phyloP scores from a whole-genome alignment of 1,140 invertebrate genomes.

The Orchestia grillus region DNA sequence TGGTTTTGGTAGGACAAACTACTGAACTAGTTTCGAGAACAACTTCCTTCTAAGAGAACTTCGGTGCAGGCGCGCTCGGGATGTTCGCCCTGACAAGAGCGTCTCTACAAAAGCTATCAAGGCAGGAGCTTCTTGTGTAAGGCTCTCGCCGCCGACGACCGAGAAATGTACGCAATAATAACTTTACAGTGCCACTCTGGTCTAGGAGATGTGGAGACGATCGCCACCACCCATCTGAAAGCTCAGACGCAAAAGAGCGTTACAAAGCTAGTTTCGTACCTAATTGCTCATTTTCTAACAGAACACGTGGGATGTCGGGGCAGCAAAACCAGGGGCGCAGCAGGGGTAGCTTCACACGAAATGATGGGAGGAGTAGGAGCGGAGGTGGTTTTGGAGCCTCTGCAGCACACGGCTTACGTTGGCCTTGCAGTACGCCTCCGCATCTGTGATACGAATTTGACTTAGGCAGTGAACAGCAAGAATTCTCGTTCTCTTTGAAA shows the following conservation, averaged over 20 bases:
- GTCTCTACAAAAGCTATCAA: too few species aligned
- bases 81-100: not conserved
- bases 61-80: not conserved
- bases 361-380: slow-evolving; percentile 61
- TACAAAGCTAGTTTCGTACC: not conserved
- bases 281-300: not conserved
- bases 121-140: not conserved
- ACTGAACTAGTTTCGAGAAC: not conserved
- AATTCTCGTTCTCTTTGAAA: too few species aligned
- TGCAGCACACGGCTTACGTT: slow-evolving; percentile 68
- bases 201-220: not conserved
- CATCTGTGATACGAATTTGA: slow-evolving; percentile 62
- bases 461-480: too few species aligned
- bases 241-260: not conserved
- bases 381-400: slow-evolving; percentile 66
- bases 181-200: not conserved
- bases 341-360: not conserved
- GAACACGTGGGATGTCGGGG: not conserved
- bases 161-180: not conserved
- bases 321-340: not conserved
- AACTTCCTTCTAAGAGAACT: not conserved
- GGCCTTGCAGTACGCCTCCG: slow-evolving; percentile 68
- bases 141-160: not conserved
- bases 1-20: not conserved
- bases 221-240: not conserved